Conservation (phyloP, 2,113 vertebrate genomes). For the Halichoerus grypus region DNA sequence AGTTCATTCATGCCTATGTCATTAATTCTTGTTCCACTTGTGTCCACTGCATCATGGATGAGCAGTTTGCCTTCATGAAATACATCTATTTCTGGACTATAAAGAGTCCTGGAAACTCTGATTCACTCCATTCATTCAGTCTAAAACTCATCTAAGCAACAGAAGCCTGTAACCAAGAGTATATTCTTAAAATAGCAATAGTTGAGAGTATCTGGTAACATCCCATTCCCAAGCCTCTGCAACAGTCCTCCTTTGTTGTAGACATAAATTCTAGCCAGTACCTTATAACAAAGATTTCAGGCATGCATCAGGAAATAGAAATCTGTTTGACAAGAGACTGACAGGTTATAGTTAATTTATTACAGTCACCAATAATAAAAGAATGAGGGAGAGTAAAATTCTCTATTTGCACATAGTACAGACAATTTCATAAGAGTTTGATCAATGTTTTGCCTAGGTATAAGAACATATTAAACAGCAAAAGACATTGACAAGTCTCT, state of each 20-base stretch:
- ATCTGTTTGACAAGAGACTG: not conserved
- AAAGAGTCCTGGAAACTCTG: not conserved
- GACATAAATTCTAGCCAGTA: not conserved
- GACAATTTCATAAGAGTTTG: not conserved
- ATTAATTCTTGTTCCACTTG: not conserved
- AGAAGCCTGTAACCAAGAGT: not conserved
- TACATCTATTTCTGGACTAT: not conserved
- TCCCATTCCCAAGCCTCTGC: not conserved
- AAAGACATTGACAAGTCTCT: not conserved
- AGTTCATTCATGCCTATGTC: not conserved
- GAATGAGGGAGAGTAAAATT: conserved; percentile 13
- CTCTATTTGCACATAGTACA: not conserved
- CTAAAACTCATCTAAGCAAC: not conserved
- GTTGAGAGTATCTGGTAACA: not conserved
- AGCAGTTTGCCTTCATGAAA: not conserved
- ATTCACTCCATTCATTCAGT: not conserved
- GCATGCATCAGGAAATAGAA: not conserved
- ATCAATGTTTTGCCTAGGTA: not conserved
- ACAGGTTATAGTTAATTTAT: not conserved
- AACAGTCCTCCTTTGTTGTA: not conserved
- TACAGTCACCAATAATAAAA: not conserved
- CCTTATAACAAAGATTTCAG: not conserved
- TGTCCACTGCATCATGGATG: not conserved
- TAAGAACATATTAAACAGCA: conserved; percentile 14
- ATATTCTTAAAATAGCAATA: not conserved